Evolutionary conservation across 2,113 vertebrate species (phyloP), one percentile per base, ranked within the genome.

Genomic region (Tragelaphus imberbis): DNA sequence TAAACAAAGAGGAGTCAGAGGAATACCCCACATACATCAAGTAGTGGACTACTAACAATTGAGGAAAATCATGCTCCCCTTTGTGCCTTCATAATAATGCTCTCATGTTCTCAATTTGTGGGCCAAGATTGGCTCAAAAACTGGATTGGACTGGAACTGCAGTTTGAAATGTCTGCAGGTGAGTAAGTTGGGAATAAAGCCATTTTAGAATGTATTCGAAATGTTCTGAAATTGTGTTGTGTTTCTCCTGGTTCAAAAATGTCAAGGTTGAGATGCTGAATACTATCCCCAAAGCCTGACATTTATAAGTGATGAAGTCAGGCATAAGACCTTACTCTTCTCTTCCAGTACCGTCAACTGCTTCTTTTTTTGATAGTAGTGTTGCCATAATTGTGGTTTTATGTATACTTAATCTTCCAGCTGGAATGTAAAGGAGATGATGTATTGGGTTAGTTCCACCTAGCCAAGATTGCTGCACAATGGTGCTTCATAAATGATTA

Each of bases 401-500:
- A 53, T 58, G 6, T 77, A 25, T 21, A 36, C 36, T 36, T 81
- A 87, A 58, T 49, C n/a, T 94, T 92, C 47, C 15, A 61, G 17
- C 36, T 97, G 21, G 6, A 85, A 77, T 61, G 21, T 28, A 53
- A 96, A 86, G 2, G 63, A 11, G 21, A 53, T 16, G 15, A 40
- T 15, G 12, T 47, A 47, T 63, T 81, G 30, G 40, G 63, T 36
- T 58, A 53, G 47, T 89, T 91, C 8, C 49, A 71, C 8, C 23
- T 56, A 82, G 51, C 19, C 79, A 97, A 95, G 49, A 86, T 61
- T 94, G 33, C 3, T 59, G 16, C 75, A 80, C 7, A 91, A 80
- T 86, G 79, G 33, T 88, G 77, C 16, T 93, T 59, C 63, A 89
- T 84, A 84, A 91, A 97, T 94, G 71, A 94, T 91, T 96, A 94